Evolutionary conservation across 2,113 vertebrate species (phyloP).

Genomic region (Calyptomena viridis): DNA sequence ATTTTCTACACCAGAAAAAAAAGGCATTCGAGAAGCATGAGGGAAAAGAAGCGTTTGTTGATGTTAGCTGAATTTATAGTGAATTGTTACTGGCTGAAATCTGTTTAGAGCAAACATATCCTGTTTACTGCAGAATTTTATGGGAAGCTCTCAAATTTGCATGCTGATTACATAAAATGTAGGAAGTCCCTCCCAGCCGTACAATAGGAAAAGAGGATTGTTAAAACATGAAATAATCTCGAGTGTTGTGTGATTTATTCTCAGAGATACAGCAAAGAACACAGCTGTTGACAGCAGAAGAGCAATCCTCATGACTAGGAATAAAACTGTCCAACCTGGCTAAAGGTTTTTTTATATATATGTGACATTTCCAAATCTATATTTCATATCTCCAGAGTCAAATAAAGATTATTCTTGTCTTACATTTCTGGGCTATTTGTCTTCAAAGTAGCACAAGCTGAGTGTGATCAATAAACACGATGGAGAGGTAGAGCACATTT

Average conservation of each 20-base stretch:
- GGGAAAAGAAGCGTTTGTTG: background rate
- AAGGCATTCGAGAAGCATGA: background rate
- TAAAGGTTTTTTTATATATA: background rate
- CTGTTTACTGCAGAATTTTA: conserved; percentile 40
- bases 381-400: background rate
- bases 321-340: background rate
- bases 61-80: background rate
- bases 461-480: background rate
- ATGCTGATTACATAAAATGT: conserved; percentile 11
- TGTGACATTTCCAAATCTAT: background rate
- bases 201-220: background rate
- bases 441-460: background rate
- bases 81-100: conserved; percentile 17
- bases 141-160: conserved; percentile 11
- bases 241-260: rapidly evolving
- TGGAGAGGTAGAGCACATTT: background rate
- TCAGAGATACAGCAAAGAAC: background rate
- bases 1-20: background rate
- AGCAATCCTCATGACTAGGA: background rate
- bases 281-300: background rate
- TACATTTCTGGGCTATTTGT: background rate
- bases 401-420: background rate
- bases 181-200: background rate
- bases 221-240: background rate
- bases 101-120: conserved; percentile 14